Evolutionary conservation across 1,140 invertebrate genomes (phyloP).

Genomic region (Cyclargus thomasi): DNA sequence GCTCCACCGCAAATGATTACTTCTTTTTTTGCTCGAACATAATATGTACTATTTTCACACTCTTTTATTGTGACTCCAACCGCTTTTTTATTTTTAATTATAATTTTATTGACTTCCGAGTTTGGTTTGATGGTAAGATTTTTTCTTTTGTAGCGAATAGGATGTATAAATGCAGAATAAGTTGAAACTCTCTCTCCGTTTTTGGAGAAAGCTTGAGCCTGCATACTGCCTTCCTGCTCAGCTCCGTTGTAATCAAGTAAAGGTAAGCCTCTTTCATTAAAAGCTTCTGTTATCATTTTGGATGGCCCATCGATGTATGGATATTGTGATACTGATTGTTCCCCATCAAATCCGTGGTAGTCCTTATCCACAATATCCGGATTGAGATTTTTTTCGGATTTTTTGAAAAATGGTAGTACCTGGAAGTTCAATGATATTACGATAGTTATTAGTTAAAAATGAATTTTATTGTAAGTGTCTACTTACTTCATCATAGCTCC

Average conservation of each 20-base stretch:
- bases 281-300: slow-evolving; percentile 60
- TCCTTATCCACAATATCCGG: slow-evolving; percentile 21
- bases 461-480: neutral
- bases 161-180: slow-evolving; percentile 82
- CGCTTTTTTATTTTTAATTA: slow-evolving; percentile 81
- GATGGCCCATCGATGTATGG: slow-evolving; percentile 54
- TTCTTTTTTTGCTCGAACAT: slow-evolving; percentile 78
- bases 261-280: slow-evolving; percentile 75
- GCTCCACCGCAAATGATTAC: slow-evolving; percentile 82
- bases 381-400: slow-evolving; percentile 30
- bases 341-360: slow-evolving; percentile 24
- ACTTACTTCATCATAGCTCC: slow-evolving; percentile 85
- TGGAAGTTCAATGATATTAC: slow-evolving; percentile 15
- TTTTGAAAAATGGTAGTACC: slow-evolving; percentile 32
- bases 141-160: slow-evolving; percentile 78
- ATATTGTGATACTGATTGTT: slow-evolving; percentile 27
- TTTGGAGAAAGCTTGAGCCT: slow-evolving; percentile 76
- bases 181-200: slow-evolving; percentile 82
- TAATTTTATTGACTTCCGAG: slow-evolving; percentile 80
- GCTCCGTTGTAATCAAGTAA: slow-evolving; percentile 75
- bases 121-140: slow-evolving; percentile 84
- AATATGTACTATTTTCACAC: slow-evolving; percentile 66
- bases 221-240: slow-evolving; percentile 76
- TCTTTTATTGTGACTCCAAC: slow-evolving; percentile 79
- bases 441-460: too few relatives aligned